Conservation (phyloP, 2,888 invertebrate genomes). For the Cantharis lateralis region DNA sequence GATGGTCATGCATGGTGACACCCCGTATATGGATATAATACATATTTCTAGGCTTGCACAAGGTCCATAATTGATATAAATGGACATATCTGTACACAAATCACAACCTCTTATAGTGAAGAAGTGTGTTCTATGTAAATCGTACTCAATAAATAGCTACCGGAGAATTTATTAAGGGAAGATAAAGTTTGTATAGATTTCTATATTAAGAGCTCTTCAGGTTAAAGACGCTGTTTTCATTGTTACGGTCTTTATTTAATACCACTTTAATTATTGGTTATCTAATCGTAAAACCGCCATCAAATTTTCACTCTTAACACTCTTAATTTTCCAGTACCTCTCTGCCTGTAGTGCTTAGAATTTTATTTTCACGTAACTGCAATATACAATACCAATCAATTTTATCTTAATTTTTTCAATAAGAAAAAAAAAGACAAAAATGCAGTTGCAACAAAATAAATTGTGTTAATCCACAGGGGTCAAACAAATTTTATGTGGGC, state of each 20-base stretch:
- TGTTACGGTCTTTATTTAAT: constrained; percentile 38
- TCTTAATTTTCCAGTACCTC: not conserved
- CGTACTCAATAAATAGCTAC: constrained; percentile 47
- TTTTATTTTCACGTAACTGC: no score
- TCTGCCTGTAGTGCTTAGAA: not conserved
- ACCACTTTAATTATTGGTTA: constrained; percentile 25
- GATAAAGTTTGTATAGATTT: constrained; percentile 42
- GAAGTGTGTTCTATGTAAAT: constrained; percentile 54
- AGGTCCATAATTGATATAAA: constrained; percentile 44
- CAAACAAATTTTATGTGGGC: no score
- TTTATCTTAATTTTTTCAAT: not conserved
- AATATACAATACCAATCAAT: no score
- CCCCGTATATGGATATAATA: constrained; percentile 34
- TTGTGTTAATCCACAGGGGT: no score
- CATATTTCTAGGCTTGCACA: constrained; percentile 35
- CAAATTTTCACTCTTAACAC: no score
- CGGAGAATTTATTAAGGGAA: constrained; percentile 44
- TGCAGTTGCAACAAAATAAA: no score
- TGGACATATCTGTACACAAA: constrained; percentile 38
- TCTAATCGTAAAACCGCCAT: not conserved
- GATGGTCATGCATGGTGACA: constrained; percentile 22
- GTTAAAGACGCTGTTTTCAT: constrained; percentile 36
- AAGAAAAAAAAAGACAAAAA: no score
- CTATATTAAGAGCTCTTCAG: constrained; percentile 42
- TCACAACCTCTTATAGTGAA: constrained; percentile 47